These are phyloP conservation scores for Synanthedon tipuliformis DNA, from an alignment of 2,888 invertebrate species.

Conservation along the genomic window DNA sequence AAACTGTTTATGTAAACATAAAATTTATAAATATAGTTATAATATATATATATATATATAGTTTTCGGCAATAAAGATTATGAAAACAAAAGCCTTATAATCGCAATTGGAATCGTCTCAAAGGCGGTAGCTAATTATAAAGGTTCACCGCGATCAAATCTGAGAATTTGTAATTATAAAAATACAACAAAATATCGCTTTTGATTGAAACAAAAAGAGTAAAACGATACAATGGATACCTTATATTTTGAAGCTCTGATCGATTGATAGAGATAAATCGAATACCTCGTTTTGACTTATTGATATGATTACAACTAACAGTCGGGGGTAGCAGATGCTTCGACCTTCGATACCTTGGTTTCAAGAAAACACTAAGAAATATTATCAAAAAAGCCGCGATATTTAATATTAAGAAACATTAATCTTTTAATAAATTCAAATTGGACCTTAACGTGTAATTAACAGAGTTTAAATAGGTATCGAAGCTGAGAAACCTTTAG, in stretches of 20 bases:
- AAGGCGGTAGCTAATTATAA: constrained; percentile 6
- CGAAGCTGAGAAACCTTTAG: background rate
- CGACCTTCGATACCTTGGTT: constrained; percentile 19
- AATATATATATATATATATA: background rate
- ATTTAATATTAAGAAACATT: too few relatives aligned
- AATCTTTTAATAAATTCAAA: background rate
- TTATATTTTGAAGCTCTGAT: constrained; percentile 19
- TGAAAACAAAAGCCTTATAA: too few relatives aligned
- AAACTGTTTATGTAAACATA: background rate
- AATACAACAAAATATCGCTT: constrained; percentile 13
- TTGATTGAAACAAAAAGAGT: constrained; percentile 15
- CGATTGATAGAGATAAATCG: constrained; percentile 30
- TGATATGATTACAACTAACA: constrained; percentile 33
- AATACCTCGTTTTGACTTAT: constrained; percentile 32
- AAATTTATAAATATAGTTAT: background rate
- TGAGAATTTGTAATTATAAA: constrained; percentile 14
- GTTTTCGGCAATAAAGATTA: too few relatives aligned
- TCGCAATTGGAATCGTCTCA: too few relatives aligned
- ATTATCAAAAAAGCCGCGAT: background rate
- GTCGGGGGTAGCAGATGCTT: constrained; percentile 50
- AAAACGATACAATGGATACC: constrained; percentile 9
- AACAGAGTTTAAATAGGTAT: background rate
- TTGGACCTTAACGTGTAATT: background rate
- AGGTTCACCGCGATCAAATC: constrained; percentile 8
- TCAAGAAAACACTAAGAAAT: background rate